phyloP scores from a whole-genome alignment of 1,140 invertebrate genomes.

The Zaprionus kolodkinae region DNA sequence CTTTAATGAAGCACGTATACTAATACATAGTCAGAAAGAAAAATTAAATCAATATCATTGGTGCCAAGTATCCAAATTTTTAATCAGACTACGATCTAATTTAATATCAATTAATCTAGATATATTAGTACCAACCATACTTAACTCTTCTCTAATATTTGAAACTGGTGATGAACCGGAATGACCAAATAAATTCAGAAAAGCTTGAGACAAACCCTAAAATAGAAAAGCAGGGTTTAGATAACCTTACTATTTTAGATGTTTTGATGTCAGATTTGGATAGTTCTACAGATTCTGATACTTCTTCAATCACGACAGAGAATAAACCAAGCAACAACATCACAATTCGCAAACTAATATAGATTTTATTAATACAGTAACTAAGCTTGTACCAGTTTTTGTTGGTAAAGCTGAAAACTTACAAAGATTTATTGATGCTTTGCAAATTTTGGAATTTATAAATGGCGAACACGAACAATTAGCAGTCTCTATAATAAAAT shows the following conservation, averaged over 20 bases:
- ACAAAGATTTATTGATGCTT: neutral
- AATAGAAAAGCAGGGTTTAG: neutral
- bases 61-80: neutral
- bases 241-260: too few relatives aligned
- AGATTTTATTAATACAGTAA: too few relatives aligned
- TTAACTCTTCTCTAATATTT: neutral
- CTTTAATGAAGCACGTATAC: too few relatives aligned
- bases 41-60: slow-evolving; percentile 1
- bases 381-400: too few relatives aligned
- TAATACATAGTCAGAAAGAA: neutral
- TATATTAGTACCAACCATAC: too few relatives aligned
- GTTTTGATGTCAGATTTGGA: too few relatives aligned
- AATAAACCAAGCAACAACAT: too few relatives aligned
- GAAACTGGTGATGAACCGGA: slow-evolving; percentile 3
- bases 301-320: too few relatives aligned
- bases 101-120: neutral
- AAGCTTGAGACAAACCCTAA: neutral
- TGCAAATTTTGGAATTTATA: slow-evolving; percentile 1
- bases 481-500: slow-evolving; percentile 4
- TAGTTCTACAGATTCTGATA: too few relatives aligned
- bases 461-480: slow-evolving; percentile 10
- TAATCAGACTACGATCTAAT: neutral
- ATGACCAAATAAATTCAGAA: neutral
- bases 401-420: too few relatives aligned
- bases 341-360: too few relatives aligned